Evolutionary conservation across 2,113 vertebrate genomes (phyloP).

Genomic region (Peromyscus polionotus): DNA sequence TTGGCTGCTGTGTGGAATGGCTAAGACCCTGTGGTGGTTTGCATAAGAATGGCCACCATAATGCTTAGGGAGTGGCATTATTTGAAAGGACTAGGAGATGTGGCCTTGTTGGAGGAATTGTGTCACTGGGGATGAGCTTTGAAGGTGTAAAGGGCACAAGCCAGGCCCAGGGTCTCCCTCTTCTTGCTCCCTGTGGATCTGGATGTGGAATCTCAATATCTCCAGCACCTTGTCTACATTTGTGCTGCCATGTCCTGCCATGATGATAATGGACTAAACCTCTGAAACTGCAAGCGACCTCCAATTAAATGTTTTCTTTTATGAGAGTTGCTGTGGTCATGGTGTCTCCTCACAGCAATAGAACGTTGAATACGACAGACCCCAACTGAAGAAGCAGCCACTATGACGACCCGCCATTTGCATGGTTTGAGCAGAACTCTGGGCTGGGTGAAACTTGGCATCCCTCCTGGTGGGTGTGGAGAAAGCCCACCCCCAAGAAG

Average conservation of each 20-base stretch:
- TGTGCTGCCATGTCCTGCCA: not conserved
- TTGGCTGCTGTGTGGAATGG: not conserved
- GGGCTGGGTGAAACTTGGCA: not conserved
- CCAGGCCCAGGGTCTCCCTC: not conserved
- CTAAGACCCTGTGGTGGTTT: not conserved
- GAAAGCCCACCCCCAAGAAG: not conserved
- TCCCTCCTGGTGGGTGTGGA: not conserved
- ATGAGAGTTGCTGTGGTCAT: not conserved
- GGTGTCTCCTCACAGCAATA: not conserved
- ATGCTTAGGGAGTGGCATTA: not conserved
- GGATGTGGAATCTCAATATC: not conserved
- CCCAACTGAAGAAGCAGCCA: not conserved
- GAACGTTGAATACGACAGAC: not conserved
- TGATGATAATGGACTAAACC: not conserved
- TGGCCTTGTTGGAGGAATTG: not conserved
- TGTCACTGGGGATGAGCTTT: not conserved
- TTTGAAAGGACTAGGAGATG: not conserved
- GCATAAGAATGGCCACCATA: not conserved
- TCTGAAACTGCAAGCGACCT: not conserved
- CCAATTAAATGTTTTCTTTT: not conserved
- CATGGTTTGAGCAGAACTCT: not conserved
- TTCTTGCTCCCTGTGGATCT: not conserved
- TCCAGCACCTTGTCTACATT: not conserved
- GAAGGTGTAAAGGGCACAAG: not conserved
- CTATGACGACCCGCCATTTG: not conserved